A percentile compares a stretch with the other conserved stretches of the same genome.
Evolutionary conservation across 2,113 vertebrate genomes (phyloP).

Genomic region (Thinocorus orbignyianus): DNA sequence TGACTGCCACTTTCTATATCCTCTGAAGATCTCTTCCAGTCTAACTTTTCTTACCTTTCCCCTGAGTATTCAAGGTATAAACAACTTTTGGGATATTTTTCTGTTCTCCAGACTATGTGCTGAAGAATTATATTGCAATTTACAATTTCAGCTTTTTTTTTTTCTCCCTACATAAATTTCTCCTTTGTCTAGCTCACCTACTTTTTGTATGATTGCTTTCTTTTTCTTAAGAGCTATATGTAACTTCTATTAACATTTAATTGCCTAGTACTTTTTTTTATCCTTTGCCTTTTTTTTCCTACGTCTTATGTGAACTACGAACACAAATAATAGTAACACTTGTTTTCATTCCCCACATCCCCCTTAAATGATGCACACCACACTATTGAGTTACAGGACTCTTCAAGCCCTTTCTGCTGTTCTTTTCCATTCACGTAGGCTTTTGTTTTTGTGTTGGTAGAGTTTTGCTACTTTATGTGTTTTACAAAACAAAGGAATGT

Average conservation of each 20-base stretch:
- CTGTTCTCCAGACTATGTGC: neutral
- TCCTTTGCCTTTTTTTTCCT: neutral
- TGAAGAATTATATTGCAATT: neutral
- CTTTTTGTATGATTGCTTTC: neutral
- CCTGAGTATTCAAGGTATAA: neutral
- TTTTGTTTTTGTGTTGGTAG: neutral
- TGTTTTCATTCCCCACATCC: neutral
- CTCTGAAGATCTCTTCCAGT: neutral
- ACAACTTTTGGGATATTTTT: neutral
- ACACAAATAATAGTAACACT: neutral
- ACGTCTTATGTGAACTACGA: neutral
- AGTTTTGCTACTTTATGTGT: neutral
- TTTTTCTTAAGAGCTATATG: neutral
- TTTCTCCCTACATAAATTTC: neutral
- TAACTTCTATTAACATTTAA: neutral
- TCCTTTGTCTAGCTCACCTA: neutral
- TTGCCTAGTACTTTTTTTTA: neutral
- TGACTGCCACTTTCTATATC: neutral
- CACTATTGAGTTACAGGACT: neutral
- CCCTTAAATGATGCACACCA: neutral
- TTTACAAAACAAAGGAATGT: neutral
- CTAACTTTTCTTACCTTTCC: neutral
- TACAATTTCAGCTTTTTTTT: neutral
- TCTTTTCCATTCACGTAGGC: neutral
- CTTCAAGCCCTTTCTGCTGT: neutral